Conservation (phyloP, 2,888 invertebrate genomes). For the Nemotelus nigrinus region DNA sequence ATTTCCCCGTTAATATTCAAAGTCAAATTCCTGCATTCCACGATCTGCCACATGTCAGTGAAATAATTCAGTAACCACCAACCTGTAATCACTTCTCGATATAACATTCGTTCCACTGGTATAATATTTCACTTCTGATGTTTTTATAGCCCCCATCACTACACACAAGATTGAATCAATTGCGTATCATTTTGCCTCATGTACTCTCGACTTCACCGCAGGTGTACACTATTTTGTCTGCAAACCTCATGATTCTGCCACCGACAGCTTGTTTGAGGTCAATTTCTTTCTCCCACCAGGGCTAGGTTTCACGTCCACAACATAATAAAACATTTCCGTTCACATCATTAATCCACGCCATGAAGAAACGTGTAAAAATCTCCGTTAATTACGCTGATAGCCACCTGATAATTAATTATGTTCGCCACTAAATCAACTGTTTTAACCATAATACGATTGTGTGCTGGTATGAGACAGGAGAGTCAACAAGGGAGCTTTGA, state of each 20-base stretch:
- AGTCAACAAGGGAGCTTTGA: too few relatives aligned
- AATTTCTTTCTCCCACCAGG: too few relatives aligned
- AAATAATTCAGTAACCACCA: too few relatives aligned
- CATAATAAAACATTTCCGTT: slow-evolving; percentile 33
- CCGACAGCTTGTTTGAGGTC: background rate
- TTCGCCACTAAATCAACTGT: background rate
- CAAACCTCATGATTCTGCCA: background rate
- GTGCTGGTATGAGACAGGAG: too few relatives aligned
- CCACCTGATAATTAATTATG: slow-evolving; percentile 30
- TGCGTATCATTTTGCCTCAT: slow-evolving; percentile 18
- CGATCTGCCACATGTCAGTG: too few relatives aligned
- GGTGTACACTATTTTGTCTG: background rate
- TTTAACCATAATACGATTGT: too few relatives aligned
- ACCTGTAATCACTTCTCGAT: too few relatives aligned
- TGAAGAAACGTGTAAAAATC: slow-evolving; percentile 36
- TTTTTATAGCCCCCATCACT: too few relatives aligned
- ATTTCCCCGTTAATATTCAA: too few relatives aligned
- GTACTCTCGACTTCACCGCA: background rate
- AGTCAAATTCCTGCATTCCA: too few relatives aligned
- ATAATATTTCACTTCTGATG: too few relatives aligned
- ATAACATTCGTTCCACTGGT: too few relatives aligned
- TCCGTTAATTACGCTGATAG: slow-evolving; percentile 33
- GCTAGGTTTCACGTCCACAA: background rate
- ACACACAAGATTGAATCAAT: background rate
- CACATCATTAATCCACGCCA: slow-evolving; percentile 33